phyloP scores from a whole-genome alignment of 2,797 vertebrate species.

The Platalea minor region DNA sequence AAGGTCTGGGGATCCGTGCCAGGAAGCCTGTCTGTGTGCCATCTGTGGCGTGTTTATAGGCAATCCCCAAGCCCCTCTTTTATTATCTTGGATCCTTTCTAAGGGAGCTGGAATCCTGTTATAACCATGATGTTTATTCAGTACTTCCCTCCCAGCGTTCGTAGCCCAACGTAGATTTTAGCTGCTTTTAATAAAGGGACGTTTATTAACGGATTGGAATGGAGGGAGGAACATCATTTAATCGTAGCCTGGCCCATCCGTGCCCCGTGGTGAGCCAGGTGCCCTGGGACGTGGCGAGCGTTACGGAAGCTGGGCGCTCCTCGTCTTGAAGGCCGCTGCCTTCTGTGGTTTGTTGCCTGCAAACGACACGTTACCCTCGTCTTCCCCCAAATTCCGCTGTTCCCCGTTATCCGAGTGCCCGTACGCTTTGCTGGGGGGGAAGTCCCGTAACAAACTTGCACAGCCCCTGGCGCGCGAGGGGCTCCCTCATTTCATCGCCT shows the following conservation, averaged over 20 bases:
- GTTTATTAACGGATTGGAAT: background rate
- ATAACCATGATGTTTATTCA: background rate
- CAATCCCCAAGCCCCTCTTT: constrained; percentile 5
- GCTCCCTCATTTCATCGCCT: background rate
- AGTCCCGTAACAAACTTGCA: background rate
- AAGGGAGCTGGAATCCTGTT: background rate
- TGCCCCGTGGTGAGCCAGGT: background rate
- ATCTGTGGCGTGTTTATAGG: constrained; percentile 14
- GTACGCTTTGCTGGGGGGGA: background rate
- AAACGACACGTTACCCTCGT: accelerated
- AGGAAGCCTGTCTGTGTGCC: constrained; percentile 20
- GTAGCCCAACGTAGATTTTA: background rate
- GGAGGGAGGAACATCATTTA: background rate
- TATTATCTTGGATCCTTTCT: background rate
- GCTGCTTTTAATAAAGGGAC: background rate
- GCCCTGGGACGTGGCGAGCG: accelerated
- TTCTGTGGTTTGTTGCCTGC: background rate
- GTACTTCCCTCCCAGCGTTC: background rate
- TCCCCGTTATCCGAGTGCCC: accelerated
- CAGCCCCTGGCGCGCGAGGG: accelerated
- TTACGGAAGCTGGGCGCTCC: background rate
- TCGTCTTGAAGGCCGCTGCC: background rate
- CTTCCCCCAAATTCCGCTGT: background rate
- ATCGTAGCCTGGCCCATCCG: accelerated
- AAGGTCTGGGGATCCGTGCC: background rate